Evolutionary conservation across 2,888 invertebrate species (phyloP).

Genomic region (Campoplex nolae): DNA sequence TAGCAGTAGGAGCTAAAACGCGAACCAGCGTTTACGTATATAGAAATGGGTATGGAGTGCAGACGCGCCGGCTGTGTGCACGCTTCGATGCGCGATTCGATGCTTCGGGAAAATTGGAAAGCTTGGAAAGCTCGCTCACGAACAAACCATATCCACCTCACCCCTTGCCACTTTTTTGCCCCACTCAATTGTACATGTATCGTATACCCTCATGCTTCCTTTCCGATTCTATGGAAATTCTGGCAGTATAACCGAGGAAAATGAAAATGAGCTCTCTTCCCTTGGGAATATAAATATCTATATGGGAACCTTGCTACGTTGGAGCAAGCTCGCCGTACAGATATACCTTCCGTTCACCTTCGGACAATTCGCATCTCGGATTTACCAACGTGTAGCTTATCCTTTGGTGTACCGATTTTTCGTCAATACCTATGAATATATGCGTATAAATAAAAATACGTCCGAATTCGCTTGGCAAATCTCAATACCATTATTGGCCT

Average conservation of each 20-base stretch:
- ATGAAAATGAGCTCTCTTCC: constrained; percentile 63
- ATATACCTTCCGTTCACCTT: constrained; percentile 27
- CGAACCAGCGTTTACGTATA: constrained; percentile 34
- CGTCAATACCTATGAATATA: constrained; percentile 9
- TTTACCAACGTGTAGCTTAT: constrained; percentile 56
- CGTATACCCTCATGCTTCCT: constrained; percentile 33
- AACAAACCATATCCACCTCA: constrained; percentile 38
- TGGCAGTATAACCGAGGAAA: constrained; percentile 61
- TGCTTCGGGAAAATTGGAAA: constrained; percentile 74
- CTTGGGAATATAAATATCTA: constrained; percentile 51
- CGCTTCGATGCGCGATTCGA: constrained; percentile 71
- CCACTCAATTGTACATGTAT: constrained; percentile 56
- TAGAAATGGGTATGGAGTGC: constrained; percentile 28
- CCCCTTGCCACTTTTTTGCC: not conserved
- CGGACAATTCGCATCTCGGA: constrained; percentile 49
- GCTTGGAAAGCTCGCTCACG: constrained; percentile 69
- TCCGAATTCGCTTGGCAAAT: not conserved
- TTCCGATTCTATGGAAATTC: constrained; percentile 66
- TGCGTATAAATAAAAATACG: not conserved
- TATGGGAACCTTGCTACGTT: constrained; percentile 12
- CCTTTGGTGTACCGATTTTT: constrained; percentile 19
- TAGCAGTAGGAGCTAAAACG: constrained; percentile 58
- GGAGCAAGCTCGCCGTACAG: constrained; percentile 16
- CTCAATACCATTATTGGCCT: not conserved
- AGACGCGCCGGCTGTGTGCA: constrained; percentile 58